phyloP scores from a whole-genome alignment of 2,888 invertebrate genomes.

The Coremacera marginata region DNA sequence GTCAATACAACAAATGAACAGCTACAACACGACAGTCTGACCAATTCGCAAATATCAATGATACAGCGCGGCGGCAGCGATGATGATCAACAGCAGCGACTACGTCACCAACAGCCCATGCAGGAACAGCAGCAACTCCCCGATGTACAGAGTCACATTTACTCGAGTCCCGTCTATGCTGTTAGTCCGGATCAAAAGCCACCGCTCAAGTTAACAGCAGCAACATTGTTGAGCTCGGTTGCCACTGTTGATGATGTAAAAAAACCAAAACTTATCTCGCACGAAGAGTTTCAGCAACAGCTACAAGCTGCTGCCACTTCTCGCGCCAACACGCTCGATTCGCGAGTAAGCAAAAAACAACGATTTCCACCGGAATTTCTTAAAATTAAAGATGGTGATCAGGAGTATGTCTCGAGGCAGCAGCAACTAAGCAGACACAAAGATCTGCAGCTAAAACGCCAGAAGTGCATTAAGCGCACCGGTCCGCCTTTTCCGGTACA shows the following conservation, averaged over 20 bases:
- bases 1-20: conserved; percentile 61
- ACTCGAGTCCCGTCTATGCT: conserved; percentile 66
- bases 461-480: conserved; percentile 41
- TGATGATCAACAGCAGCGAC: conserved; percentile 38
- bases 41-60: conserved; percentile 66
- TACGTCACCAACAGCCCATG: conserved; percentile 49
- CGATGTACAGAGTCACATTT: conserved; percentile 67
- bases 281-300: conserved; percentile 65
- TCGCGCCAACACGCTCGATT: conserved; percentile 59
- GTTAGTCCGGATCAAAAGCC: conserved; percentile 53
- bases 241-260: conserved; percentile 46
- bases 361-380: conserved; percentile 65
- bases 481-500: conserved; percentile 59
- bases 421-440: conserved; percentile 53
- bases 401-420: conserved; percentile 37
- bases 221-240: conserved; percentile 50
- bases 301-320: conserved; percentile 57
- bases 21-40: conserved; percentile 58
- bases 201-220: conserved; percentile 56
- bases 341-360: conserved; percentile 65
- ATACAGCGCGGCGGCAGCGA: conserved; percentile 53
- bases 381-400: conserved; percentile 59
- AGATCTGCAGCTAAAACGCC: conserved; percentile 42
- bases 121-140: conserved; percentile 48
- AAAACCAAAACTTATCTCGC: conserved; percentile 61